Base-by-base conservation (phyloP, 2,888 invertebrate genomes). In the Melitaea athalia region DNA sequence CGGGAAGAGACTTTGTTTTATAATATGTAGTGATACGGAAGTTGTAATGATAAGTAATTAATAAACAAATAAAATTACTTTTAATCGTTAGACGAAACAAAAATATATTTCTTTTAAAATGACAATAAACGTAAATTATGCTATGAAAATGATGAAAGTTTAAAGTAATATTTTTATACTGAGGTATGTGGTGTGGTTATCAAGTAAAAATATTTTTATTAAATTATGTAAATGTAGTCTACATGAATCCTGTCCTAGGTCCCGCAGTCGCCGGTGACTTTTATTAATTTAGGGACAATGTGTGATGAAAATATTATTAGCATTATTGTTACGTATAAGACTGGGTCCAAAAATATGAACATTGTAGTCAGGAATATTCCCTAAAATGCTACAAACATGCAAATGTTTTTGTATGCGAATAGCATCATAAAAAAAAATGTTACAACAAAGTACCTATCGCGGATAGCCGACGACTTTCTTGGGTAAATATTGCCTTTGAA, bases 241-340 rank as follows among this genome's bases (percentile, higher is more conserved):
- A 5, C 31, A 57, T 57, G 17, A 15, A 42, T 52, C 17, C 52
- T 24, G 24, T 11, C 8, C 3, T n/a, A 42, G 38, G 42, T 7
- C 15, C 4, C 15, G 24, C 4, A 15, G 15, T 15, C 57, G 57
- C 31, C 42, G 8, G 53, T 12, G 38, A 15, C 38, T 42, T 57
- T 57, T 57, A 57, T 42, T 38, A 42, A 57, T 57, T 57, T 38
- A 15, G 57, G 42, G 57, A 42, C 57, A 57, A 57, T 57, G 57
- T 57, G 57, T 42, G 42, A 57, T 57, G 42, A 42, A 42, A 57
- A 57, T 57, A 57, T 42, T 57, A 57, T 42, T 57, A 57, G 15
- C 33, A 57, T 57, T 57, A 15, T 57, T 57, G 1, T 57, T 57
- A 42, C 11, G 15, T 10, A 57, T 42, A 11, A 42, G 15, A 33